phyloP scores from a whole-genome alignment of 2,888 invertebrate species.

The Formica aserva region DNA sequence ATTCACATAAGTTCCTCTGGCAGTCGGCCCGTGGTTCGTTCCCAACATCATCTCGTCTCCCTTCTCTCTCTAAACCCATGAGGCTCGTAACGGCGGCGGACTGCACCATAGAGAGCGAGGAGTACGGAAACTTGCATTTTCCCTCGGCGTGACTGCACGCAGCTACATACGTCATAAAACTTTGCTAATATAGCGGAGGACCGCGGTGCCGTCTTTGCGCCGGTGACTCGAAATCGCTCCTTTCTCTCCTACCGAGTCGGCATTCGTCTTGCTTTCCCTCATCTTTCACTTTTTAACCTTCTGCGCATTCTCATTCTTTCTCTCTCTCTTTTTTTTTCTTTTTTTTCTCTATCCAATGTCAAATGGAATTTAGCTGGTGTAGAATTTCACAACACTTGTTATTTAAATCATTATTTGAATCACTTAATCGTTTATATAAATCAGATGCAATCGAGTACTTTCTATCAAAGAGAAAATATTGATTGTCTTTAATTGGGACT shows the following conservation, averaged over 20 bases:
- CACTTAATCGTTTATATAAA: slow-evolving; percentile 15
- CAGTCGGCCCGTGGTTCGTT: slow-evolving; percentile 36
- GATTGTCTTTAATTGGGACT: slow-evolving; percentile 44
- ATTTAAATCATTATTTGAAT: slow-evolving; percentile 41
- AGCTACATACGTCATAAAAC: slow-evolving; percentile 72
- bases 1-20: slow-evolving; percentile 32
- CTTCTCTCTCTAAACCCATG: slow-evolving; percentile 35
- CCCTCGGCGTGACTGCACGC: slow-evolving; percentile 46
- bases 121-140: slow-evolving; percentile 67
- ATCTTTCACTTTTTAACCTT: slow-evolving; percentile 55
- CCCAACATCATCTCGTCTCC: slow-evolving; percentile 26
- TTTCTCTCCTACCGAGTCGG: slow-evolving; percentile 43
- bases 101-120: slow-evolving; percentile 20
- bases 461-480: slow-evolving; percentile 9
- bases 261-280: slow-evolving; percentile 58
- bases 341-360: slow-evolving; percentile 43
- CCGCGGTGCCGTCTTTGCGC: slow-evolving; percentile 61
- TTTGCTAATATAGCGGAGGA: slow-evolving; percentile 70
- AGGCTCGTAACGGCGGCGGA: slow-evolving; percentile 52
- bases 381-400: slow-evolving; percentile 25
- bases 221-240: slow-evolving; percentile 64
- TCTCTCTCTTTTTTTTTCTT: not conserved
- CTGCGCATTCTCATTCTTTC: not conserved
- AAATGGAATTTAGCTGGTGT: slow-evolving; percentile 28
- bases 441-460: slow-evolving; percentile 11